Evolutionary conservation across 1,140 invertebrate species (phyloP), one percentile per base, ranked within the genome.

Genomic region (Drosophila kanapiae): DNA sequence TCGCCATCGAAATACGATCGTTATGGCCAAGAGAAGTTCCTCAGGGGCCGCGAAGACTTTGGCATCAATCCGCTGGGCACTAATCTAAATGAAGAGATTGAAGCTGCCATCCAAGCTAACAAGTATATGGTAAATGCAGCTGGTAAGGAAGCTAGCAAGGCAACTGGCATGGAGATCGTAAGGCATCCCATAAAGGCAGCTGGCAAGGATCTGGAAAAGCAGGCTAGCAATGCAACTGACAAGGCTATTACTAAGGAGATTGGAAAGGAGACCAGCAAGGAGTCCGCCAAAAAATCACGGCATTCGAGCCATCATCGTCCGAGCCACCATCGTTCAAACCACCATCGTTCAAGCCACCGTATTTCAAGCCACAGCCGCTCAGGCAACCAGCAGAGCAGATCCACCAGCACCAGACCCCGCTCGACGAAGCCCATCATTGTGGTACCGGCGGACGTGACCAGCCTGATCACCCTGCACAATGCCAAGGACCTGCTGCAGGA

Each of bases 11-110:
- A 97, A 83, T 99, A 99, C 93, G 99, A 98, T 95, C 96, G 98
- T 94, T 99, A 99, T 93, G 98, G 99, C 95, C 98, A 99, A 94
- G 98, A 99, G 94, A 94, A 97, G 91, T 80, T 69, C 9, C 48
- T 76, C 3, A 58, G 10, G 67, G 97, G 98, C 94, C 99, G 98
- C 11, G 97, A 98, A 93, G 98, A 97, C 27, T 99, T 99, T 93
- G 98, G 98, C 93, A 99, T 99, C 91, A 98, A 99, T 93, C 99
- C 98, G 1, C 98, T 98, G 96, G 97, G 98, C 58, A 98, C 98
- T 7, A 99, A 99, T 93, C 97, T 99, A 82, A 23, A 23, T 23
- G 1, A 3, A 23, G 1, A 23, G 23, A 23, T 23, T 23, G 23
- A 23, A 2, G 23, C 23, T 23, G 23, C 23, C 23, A 23, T 23